Conservation (phyloP, 2,797 vertebrate species). For the Enteromius trimaculatus region DNA sequence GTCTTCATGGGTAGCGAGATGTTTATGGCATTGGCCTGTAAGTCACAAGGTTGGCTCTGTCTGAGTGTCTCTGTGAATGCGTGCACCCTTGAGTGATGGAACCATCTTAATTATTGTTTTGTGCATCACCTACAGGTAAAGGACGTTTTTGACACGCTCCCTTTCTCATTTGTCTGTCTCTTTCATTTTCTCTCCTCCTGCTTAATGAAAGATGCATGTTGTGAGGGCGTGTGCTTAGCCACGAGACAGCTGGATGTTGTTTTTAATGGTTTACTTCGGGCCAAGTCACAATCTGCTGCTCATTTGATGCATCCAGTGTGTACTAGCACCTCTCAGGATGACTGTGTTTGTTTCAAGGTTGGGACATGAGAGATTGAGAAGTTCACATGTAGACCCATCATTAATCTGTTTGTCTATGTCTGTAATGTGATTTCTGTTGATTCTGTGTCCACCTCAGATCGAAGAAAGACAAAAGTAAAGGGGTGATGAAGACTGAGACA, state of each 20-base stretch:
- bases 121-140: slow-evolving; percentile 21
- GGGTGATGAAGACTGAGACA: slow-evolving; percentile 87
- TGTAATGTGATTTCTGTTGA: slow-evolving; percentile 11
- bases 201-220: slow-evolving; percentile 40
- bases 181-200: neutral
- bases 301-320: slow-evolving; percentile 11
- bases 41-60: neutral
- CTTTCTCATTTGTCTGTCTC: slow-evolving; percentile 16
- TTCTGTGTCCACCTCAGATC: slow-evolving; percentile 78
- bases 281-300: slow-evolving; percentile 39
- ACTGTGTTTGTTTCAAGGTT: slow-evolving; percentile 9
- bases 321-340: slow-evolving; percentile 10
- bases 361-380: neutral
- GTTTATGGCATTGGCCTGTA: neutral
- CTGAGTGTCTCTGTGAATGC: slow-evolving; percentile 2
- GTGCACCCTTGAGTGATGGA: neutral
- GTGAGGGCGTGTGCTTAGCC: slow-evolving; percentile 5
- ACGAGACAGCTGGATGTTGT: slow-evolving; percentile 43
- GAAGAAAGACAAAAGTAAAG: slow-evolving; percentile 98
- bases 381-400: neutral
- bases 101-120: slow-evolving; percentile 20
- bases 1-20: neutral
- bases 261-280: slow-evolving; percentile 48
- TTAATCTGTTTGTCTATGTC: neutral
- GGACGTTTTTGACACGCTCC: slow-evolving; percentile 19